Conservation (phyloP, 1,140 invertebrate species). For the Proctacanthus coquilletti region DNA sequence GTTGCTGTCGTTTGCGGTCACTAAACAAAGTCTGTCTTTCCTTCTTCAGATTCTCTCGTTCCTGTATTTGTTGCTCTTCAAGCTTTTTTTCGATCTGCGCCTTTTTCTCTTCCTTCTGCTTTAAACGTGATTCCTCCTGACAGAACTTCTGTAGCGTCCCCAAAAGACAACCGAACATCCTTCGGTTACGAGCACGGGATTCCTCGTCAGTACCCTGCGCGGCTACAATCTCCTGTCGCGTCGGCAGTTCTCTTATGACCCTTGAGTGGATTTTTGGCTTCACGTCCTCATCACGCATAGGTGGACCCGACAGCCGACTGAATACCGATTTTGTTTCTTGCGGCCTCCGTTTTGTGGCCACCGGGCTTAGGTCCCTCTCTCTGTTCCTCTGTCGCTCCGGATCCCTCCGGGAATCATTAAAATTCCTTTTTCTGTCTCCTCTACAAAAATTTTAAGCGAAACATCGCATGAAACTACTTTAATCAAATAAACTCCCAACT, state of each 20-base stretch:
- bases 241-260: slow-evolving; percentile 48
- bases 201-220: slow-evolving; percentile 72
- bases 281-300: slow-evolving; percentile 28
- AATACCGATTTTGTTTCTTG: slow-evolving; percentile 38
- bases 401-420: slow-evolving; percentile 5
- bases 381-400: slow-evolving; percentile 8
- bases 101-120: slow-evolving; percentile 50
- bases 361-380: slow-evolving; percentile 7
- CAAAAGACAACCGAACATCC: slow-evolving; percentile 89
- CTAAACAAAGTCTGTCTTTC: slow-evolving; percentile 75
- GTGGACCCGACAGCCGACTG: slow-evolving; percentile 33
- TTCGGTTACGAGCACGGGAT: slow-evolving; percentile 68
- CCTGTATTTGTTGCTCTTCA: slow-evolving; percentile 75
- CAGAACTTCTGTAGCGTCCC: slow-evolving; percentile 91
- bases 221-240: slow-evolving; percentile 59
- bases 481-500: not conserved
- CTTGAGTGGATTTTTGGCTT: slow-evolving; percentile 32
- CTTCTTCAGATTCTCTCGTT: slow-evolving; percentile 70
- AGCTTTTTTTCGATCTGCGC: slow-evolving; percentile 86
- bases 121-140: slow-evolving; percentile 80
- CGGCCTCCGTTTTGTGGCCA: slow-evolving; percentile 30
- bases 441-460: slow-evolving; percentile 7
- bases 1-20: slow-evolving; percentile 71
- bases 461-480: slow-evolving; percentile 3
- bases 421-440: slow-evolving; percentile 6